Evolutionary conservation across 2,797 vertebrate species (phyloP).

Genomic region (Protonibea diacanthus): DNA sequence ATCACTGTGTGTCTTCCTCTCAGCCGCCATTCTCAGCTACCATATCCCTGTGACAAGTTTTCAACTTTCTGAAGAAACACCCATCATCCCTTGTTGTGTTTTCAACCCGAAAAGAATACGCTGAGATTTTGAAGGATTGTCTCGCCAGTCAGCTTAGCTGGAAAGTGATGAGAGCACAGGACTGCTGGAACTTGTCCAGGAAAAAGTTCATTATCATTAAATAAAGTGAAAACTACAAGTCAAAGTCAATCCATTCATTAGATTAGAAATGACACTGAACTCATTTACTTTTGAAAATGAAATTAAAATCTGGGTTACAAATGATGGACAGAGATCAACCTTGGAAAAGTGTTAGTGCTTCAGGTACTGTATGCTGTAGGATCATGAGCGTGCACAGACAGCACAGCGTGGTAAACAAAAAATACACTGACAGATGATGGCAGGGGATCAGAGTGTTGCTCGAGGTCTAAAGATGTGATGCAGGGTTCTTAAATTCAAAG

Average conservation of each 20-base stretch:
- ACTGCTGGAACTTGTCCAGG: neutral
- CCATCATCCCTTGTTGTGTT: conserved; percentile 47
- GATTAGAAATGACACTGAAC: neutral
- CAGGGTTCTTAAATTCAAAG: no score
- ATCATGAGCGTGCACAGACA: no score
- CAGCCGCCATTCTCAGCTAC: conserved; percentile 30
- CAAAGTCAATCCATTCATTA: neutral
- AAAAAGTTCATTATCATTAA: neutral
- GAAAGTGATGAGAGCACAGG: neutral
- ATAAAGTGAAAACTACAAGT: neutral
- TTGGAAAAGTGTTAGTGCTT: neutral
- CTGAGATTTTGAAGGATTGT: conserved; percentile 23
- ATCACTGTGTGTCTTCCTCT: conserved; percentile 39
- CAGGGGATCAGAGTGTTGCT: no score
- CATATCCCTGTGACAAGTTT: conserved; percentile 38
- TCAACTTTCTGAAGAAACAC: conserved; percentile 31
- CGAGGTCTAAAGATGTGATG: no score
- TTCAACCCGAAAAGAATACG: conserved; percentile 30
- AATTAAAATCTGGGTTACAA: neutral
- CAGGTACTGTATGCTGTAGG: neutral
- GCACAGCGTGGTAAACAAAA: no score
- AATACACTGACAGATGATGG: no score
- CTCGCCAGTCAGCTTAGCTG: conserved; percentile 11
- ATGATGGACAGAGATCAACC: neutral
- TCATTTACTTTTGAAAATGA: neutral